phyloP scores from a whole-genome alignment of 1,140 invertebrate species.

The Varroa destructor region DNA sequence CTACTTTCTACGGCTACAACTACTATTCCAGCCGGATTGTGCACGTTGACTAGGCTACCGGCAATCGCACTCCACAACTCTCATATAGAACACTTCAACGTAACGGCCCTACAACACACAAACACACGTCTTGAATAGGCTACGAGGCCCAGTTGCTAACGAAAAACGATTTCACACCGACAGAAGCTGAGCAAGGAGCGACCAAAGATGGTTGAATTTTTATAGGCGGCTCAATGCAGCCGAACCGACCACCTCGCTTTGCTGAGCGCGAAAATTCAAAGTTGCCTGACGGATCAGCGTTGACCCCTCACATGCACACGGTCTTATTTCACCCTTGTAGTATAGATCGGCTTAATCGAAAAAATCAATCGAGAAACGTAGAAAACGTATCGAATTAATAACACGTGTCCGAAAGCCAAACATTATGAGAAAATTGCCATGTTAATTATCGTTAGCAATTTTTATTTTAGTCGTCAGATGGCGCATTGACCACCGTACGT shows the following conservation, averaged over 20 bases:
- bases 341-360: background rate
- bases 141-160: background rate
- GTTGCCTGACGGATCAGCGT: too few relatives aligned
- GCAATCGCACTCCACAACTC: too few relatives aligned
- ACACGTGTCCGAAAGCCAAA: too few relatives aligned
- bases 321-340: background rate
- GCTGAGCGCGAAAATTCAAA: too few relatives aligned
- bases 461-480: too few relatives aligned
- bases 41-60: too few relatives aligned
- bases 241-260: background rate
- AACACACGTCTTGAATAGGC: background rate
- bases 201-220: conserved; percentile 26
- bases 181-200: background rate
- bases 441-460: too few relatives aligned
- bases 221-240: conserved; percentile 5
- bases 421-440: too few relatives aligned
- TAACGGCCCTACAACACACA: background rate
- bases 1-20: background rate
- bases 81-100: background rate
- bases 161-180: conserved; percentile 25
- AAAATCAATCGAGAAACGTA: conserved; percentile 1
- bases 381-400: background rate
- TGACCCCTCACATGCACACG: background rate
- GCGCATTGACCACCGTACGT: too few relatives aligned
- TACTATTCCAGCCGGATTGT: too few relatives aligned